phyloP scores from a whole-genome alignment of 2,113 vertebrate genomes.

The Otolemur garnettii region DNA sequence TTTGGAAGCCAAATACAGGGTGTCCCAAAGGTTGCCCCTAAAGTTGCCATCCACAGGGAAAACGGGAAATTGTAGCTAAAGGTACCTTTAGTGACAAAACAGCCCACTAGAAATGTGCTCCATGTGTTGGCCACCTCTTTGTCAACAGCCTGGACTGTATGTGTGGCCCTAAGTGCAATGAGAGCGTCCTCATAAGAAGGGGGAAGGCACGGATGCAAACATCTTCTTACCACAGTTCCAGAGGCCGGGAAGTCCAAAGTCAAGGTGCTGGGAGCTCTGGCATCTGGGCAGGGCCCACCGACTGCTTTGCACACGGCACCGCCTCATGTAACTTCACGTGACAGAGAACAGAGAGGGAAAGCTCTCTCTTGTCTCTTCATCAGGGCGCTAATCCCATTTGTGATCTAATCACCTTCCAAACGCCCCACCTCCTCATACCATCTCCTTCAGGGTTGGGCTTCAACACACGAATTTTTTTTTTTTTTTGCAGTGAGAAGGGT shows the following conservation, averaged over 20 bases:
- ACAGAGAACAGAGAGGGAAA: background rate
- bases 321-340: rapidly evolving
- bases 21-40: too few relatives aligned
- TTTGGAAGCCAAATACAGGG: background rate
- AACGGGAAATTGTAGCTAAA: too few relatives aligned
- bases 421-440: too few relatives aligned
- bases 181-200: background rate
- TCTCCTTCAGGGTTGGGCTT: background rate
- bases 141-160: background rate
- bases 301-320: rapidly evolving
- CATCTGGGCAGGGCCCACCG: background rate
- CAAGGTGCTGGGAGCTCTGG: background rate
- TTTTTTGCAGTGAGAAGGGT: background rate
- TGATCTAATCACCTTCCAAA: background rate
- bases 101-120: background rate
- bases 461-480: background rate
- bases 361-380: background rate
- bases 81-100: background rate
- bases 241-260: background rate
- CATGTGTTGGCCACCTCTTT: too few relatives aligned
- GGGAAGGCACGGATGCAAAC: background rate
- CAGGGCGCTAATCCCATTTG: background rate
- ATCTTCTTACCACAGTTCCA: background rate
- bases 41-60: too few relatives aligned
- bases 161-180: too few relatives aligned